Evolutionary conservation across 1,140 invertebrate genomes (phyloP), one percentile per base, ranked within the genome.

Genomic region (Anastrepha obliqua): DNA sequence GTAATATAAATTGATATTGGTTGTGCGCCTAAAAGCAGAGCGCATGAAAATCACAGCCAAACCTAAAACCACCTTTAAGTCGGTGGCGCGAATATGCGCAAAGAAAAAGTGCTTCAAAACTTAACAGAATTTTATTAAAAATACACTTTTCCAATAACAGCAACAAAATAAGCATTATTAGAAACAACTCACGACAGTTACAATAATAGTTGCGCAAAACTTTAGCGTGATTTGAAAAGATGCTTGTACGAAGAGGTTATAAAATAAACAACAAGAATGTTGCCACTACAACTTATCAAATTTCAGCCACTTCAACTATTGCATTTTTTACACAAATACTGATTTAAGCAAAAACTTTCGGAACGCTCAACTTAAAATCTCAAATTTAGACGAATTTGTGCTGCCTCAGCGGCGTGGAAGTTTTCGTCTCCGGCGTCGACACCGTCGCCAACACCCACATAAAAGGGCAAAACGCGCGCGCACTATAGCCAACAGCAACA

Each of bases 311-410:
- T 58, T 81, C 20, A 81, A 51, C 51, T 51, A 20, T 81, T 81
- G 74, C 74, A 81, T 81, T 51, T 81, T 67, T 20, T 29, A 29
- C 29, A 29, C 64, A 4, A 13, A 55, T n/a, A 29, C n/a, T 9
- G 74, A 29, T 81, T 51, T 81, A 55, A 51, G 74, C 17, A 20
- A 29, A 81, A 81, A 81, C 74, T 81, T 81, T 81, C 47, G 8
- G 20, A 55, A 58, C 44, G 74, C 15, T 55, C 47, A 81, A 81
- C 74, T 81, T 20, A 81, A 81, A 51, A 58, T 5, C 74, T 81
- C 17, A 81, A 81, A 81, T 81, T 81, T 58, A 81, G 74, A 81
- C 74, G 11, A 81, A 58, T 81, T 81, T 81, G 47, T 81, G 74
- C 47, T 55, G 74, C 70, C 39, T 74, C 70, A 74, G 70, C 70